Evolutionary conservation across 1,140 invertebrate genomes (phyloP).

Genomic region (Ridgeia piscesae): DNA sequence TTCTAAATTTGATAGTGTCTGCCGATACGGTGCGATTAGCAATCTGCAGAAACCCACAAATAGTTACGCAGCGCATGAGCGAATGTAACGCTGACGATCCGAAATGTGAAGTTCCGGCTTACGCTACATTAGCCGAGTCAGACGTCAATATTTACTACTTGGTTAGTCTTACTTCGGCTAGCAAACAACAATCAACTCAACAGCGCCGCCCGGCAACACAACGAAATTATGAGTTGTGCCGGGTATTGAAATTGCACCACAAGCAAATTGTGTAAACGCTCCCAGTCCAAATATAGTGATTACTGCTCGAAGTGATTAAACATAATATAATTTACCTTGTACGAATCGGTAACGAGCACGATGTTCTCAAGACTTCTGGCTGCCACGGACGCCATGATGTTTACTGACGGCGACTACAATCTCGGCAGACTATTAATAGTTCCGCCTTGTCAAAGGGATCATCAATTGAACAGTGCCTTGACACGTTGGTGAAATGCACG

Average conservation of each 20-base stretch:
- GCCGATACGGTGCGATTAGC: neutral
- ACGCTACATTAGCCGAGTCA: no score
- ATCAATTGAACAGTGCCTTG: neutral
- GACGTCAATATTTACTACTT: no score
- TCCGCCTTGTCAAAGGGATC: neutral
- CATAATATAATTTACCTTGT: neutral
- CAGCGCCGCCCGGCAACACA: no score
- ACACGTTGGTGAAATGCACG: neutral
- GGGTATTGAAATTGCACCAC: no score
- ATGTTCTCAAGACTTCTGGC: neutral
- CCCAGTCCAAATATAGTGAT: neutral
- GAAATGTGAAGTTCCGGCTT: neutral
- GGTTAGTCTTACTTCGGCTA: no score
- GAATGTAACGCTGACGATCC: neutral
- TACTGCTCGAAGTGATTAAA: neutral
- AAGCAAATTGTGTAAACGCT: neutral
- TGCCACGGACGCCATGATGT: neutral
- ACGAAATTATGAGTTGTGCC: no score
- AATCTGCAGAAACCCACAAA: neutral
- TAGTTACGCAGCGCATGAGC: neutral
- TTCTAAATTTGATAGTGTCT: neutral
- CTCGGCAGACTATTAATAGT: neutral
- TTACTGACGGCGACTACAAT: neutral
- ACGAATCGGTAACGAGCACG: neutral
- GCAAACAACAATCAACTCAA: no score